These are phyloP conservation scores for Napeogenes inachia DNA, from an alignment of 2,888 invertebrate species.

Conservation along the genomic window DNA sequence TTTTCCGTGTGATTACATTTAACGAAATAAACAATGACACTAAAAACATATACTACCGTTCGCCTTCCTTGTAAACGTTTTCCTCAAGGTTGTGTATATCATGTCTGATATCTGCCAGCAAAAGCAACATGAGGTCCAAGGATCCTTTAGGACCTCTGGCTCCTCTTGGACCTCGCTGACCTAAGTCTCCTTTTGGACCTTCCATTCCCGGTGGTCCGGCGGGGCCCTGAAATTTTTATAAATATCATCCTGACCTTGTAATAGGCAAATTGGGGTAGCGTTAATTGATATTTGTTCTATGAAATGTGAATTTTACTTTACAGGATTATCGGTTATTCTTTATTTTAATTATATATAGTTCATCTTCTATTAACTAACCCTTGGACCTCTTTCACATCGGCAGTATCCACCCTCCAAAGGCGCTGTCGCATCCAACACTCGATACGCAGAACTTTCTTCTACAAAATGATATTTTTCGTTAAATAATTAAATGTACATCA, in stretches of 20 bases:
- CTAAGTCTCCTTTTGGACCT: slow-evolving; percentile 79
- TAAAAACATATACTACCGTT: slow-evolving; percentile 63
- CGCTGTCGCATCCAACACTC: slow-evolving; percentile 78
- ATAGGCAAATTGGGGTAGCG: background rate
- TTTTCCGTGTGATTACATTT: background rate
- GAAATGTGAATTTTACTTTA: background rate
- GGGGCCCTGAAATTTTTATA: slow-evolving; percentile 71
- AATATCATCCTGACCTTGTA: background rate
- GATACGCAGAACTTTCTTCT: slow-evolving; percentile 70
- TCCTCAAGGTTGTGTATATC: slow-evolving; percentile 80
- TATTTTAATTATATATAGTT: no score
- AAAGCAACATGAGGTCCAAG: slow-evolving; percentile 79
- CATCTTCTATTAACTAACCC: slow-evolving; percentile 59
- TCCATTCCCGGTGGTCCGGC: slow-evolving; percentile 78
- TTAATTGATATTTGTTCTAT: no score
- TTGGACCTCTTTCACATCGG: slow-evolving; percentile 81
- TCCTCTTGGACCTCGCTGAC: slow-evolving; percentile 77
- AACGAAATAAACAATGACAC: background rate
- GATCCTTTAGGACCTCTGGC: slow-evolving; percentile 79
- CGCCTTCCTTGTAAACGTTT: slow-evolving; percentile 75
- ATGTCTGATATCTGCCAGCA: slow-evolving; percentile 80
- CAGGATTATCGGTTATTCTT: background rate
- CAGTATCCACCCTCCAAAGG: slow-evolving; percentile 78
- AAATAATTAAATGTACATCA: no score
- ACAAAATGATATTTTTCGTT: slow-evolving; percentile 45